These are phyloP conservation scores for Myrmecophaga tridactyla DNA, from an alignment of 2,113 vertebrate genomes.

Conservation along the genomic window DNA sequence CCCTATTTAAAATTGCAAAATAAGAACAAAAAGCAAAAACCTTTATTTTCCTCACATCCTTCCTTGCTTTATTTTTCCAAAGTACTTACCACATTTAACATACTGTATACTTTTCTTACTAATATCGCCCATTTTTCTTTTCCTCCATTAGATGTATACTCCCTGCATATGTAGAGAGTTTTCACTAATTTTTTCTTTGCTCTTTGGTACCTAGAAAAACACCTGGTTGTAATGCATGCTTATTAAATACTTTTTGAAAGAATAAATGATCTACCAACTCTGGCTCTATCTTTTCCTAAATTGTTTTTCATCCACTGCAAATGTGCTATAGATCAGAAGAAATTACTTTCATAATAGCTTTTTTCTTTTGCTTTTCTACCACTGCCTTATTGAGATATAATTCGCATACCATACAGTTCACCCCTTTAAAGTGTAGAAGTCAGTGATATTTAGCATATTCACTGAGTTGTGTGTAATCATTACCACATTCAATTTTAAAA, in stretches of 20 bases:
- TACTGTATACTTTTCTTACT: neutral
- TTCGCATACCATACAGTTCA: too few relatives aligned
- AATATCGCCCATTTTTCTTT: neutral
- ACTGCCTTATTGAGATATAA: too few relatives aligned
- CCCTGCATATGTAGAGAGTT: neutral
- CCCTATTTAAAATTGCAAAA: neutral
- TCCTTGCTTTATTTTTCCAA: neutral
- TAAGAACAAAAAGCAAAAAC: too few relatives aligned
- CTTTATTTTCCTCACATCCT: neutral
- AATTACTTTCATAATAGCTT: neutral
- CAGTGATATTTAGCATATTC: too few relatives aligned
- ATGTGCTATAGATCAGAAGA: neutral
- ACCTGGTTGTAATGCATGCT: neutral
- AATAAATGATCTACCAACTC: neutral
- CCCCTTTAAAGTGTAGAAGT: too few relatives aligned
- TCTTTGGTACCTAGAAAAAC: neutral
- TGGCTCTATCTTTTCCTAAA: neutral
- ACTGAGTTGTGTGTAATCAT: too few relatives aligned
- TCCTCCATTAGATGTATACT: neutral
- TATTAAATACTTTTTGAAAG: neutral
- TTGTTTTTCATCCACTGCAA: neutral
- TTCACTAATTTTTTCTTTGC: neutral
- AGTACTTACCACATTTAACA: neutral
- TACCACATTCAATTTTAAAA: too few relatives aligned
- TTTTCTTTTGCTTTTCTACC: neutral